Percentiles rank a stretch among this genome's conserved stretches.
Conservation (phyloP, 1,140 invertebrate genomes). For the Cydia pomonella region DNA sequence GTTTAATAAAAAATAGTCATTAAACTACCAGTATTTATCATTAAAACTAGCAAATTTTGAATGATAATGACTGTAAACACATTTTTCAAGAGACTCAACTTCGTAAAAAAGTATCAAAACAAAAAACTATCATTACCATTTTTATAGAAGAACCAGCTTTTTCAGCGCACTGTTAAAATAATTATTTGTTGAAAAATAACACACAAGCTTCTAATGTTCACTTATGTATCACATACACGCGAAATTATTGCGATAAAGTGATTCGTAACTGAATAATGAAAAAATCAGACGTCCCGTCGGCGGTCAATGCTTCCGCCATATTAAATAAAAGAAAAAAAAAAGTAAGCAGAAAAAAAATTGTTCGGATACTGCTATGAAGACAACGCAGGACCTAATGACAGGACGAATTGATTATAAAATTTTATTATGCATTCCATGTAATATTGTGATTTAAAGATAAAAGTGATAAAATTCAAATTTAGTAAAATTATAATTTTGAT, state of each 20-base stretch:
- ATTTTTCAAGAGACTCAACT: conserved; percentile 66
- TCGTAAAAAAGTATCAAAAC: conserved; percentile 80
- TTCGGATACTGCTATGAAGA: conserved; percentile 46
- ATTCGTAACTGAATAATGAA: conserved; percentile 57
- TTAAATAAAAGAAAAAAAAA: conserved; percentile 66
- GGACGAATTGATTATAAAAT: background rate
- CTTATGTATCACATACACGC: conserved; percentile 52
- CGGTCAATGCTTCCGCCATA: conserved; percentile 80
- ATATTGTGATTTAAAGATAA: no score
- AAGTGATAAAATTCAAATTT: no score
- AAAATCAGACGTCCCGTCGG: conserved; percentile 72
- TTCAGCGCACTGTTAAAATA: conserved; percentile 47
- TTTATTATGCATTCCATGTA: no score
- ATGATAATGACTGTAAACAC: conserved; percentile 54
- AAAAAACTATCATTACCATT: conserved; percentile 81
- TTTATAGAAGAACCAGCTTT: conserved; percentile 58
- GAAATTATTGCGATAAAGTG: conserved; percentile 50
- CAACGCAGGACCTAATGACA: background rate
- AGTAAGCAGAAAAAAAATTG: conserved; percentile 65
- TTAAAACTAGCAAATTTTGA: conserved; percentile 34
- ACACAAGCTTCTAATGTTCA: conserved; percentile 43
- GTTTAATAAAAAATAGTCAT: background rate
- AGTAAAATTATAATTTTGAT: no score
- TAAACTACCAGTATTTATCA: conserved; percentile 4
- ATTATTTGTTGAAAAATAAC: conserved; percentile 35